These are phyloP conservation scores for Erebia aethiops DNA, from an alignment of 2,888 invertebrate species.

Conservation along the genomic window DNA sequence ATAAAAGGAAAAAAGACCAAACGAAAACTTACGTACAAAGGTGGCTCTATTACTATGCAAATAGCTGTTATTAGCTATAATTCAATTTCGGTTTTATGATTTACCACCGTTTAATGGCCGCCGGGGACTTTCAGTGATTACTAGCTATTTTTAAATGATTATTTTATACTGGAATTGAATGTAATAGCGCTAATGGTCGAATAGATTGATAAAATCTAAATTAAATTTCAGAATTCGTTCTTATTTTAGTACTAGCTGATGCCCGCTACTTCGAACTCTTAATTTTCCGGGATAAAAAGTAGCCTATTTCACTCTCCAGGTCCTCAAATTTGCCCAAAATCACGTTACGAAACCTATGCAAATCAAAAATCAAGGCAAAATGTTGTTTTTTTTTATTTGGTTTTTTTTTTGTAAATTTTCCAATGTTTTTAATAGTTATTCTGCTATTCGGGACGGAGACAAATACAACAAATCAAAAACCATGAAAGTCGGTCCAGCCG, in stretches of 20 bases:
- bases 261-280: no score
- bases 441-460: no score
- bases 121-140: conserved; percentile 19
- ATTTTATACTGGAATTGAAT: conserved; percentile 11
- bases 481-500: no score
- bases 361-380: no score
- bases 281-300: no score
- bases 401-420: no score
- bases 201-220: conserved; percentile 5
- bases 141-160: conserved; percentile 18
- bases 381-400: no score
- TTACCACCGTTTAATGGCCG: conserved; percentile 45
- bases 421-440: no score
- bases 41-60: conserved; percentile 50
- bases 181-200: conserved; percentile 4
- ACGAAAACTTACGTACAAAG: conserved; percentile 48
- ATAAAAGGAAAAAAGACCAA: neutral
- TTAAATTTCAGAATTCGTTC: neutral
- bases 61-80: conserved; percentile 65
- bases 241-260: neutral
- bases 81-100: conserved; percentile 73
- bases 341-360: no score
- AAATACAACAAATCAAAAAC: no score
- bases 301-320: no score
- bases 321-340: no score